Evolutionary conservation across 2,113 vertebrate species (phyloP).

Genomic region (Spea multiplicata): DNA sequence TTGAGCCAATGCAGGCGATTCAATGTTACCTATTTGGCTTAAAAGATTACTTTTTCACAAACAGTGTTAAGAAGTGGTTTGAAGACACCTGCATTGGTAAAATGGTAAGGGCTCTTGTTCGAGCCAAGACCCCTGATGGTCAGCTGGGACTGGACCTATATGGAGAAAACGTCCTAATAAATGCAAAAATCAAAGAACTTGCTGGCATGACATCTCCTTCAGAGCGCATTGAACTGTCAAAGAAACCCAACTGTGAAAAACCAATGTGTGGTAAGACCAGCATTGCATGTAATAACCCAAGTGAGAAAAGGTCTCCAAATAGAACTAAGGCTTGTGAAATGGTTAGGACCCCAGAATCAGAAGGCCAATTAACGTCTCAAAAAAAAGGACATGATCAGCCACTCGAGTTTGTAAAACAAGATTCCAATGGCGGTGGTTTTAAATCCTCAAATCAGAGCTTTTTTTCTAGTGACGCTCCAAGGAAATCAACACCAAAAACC

Average conservation of each 20-base stretch:
- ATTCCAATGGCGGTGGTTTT: background rate
- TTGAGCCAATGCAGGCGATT: conserved; percentile 86
- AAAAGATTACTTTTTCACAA: conserved; percentile 58
- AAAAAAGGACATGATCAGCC: no score
- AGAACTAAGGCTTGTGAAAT: no score
- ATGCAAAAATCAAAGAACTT: conserved; percentile 74
- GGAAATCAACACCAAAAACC: background rate
- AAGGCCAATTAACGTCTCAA: no score
- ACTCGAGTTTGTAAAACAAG: no score
- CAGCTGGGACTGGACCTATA: conserved; percentile 76
- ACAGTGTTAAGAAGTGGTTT: conserved; percentile 75
- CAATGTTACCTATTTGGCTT: conserved; percentile 71
- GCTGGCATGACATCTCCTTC: conserved; percentile 50
- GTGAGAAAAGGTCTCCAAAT: background rate
- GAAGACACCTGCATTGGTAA: conserved; percentile 66
- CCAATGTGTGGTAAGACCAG: background rate
- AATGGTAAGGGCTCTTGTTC: conserved; percentile 68
- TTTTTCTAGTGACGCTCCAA: background rate
- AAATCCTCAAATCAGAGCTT: background rate
- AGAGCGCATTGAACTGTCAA: background rate
- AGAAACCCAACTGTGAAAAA: background rate
- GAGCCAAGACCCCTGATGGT: conserved; percentile 67
- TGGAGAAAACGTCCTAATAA: conserved; percentile 74
- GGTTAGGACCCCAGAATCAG: no score
- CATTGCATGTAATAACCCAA: background rate